A percentile compares a stretch with the other conserved stretches of the same genome.
Evolutionary conservation across 2,797 vertebrate genomes (phyloP).

Genomic region (Coregonus suidteri): DNA sequence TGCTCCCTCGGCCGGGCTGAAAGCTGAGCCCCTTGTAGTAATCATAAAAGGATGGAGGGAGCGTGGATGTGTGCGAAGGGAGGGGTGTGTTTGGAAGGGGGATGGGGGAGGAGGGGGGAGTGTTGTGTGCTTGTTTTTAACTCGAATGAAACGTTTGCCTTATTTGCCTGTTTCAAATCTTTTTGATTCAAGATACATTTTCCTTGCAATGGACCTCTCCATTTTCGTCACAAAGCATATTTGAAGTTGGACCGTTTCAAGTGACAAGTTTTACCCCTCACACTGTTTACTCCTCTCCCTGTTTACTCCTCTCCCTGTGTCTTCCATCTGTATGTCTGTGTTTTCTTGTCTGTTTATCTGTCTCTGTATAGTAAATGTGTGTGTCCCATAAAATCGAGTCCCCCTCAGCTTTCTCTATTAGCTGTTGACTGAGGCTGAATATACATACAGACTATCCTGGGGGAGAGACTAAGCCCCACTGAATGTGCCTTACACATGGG

Average conservation of each 20-base stretch:
- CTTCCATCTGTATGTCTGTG: conserved; percentile 10
- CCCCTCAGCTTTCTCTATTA: conserved; percentile 47
- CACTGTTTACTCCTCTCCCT: no score
- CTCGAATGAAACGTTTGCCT: conserved; percentile 26
- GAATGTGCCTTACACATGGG: conserved; percentile 40
- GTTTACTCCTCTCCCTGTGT: no score
- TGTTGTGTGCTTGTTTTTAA: conserved; percentile 1
- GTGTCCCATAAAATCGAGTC: conserved; percentile 36
- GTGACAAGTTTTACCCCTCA: no score
- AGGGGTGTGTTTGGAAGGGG: conserved; percentile 41
- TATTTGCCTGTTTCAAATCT: neutral
- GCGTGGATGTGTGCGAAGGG: conserved; percentile 58
- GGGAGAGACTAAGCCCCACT: conserved; percentile 50
- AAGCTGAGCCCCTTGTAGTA: conserved; percentile 79
- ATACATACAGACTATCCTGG: conserved; percentile 52
- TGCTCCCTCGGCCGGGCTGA: conserved; percentile 73
- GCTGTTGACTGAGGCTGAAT: conserved; percentile 54
- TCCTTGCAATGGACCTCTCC: neutral
- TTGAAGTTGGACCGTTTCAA: no score
- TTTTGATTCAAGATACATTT: neutral
- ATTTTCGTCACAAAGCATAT: neutral
- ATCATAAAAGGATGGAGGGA: conserved; percentile 75
- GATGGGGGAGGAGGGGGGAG: conserved; percentile 24
- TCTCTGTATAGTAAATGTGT: conserved; percentile 17
- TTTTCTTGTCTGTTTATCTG: conserved; percentile 16